Evolutionary conservation across 2,888 invertebrate species (phyloP).

Genomic region (Cybosia mesomella): DNA sequence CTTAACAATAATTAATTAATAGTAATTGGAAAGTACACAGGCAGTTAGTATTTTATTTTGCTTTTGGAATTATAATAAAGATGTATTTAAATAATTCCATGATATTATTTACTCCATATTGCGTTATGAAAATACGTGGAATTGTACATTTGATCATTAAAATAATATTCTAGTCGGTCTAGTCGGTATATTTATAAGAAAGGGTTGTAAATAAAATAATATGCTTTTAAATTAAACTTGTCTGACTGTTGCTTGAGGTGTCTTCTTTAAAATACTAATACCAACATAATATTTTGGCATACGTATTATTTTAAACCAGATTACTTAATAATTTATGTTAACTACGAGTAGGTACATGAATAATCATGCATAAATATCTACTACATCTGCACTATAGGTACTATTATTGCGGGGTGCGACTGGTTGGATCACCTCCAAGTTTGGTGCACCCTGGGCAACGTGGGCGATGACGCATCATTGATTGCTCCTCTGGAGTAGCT

Average conservation of each 20-base stretch:
- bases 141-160: slow-evolving; percentile 1
- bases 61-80: background rate
- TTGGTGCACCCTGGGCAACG: too few species aligned
- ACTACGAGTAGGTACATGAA: too few species aligned
- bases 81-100: background rate
- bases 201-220: slow-evolving; percentile 19
- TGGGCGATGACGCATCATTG: too few species aligned
- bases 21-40: background rate
- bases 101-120: slow-evolving; percentile 1
- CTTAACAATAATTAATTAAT: too few species aligned
- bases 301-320: background rate
- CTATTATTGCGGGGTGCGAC: too few species aligned
- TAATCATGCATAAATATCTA: too few species aligned
- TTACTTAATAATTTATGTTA: too few species aligned
- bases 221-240: slow-evolving; percentile 40
- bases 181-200: slow-evolving; percentile 37
- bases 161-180: slow-evolving; percentile 46
- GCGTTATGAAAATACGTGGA: background rate
- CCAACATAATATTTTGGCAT: background rate
- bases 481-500: too few species aligned
- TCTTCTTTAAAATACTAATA: background rate
- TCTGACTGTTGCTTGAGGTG: slow-evolving; percentile 3
- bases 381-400: too few species aligned
- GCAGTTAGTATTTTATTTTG: background rate
- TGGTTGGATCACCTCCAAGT: too few species aligned